These are phyloP conservation scores for Acomys russatus DNA, from an alignment of 2,797 vertebrate species.

Conservation along the genomic window DNA sequence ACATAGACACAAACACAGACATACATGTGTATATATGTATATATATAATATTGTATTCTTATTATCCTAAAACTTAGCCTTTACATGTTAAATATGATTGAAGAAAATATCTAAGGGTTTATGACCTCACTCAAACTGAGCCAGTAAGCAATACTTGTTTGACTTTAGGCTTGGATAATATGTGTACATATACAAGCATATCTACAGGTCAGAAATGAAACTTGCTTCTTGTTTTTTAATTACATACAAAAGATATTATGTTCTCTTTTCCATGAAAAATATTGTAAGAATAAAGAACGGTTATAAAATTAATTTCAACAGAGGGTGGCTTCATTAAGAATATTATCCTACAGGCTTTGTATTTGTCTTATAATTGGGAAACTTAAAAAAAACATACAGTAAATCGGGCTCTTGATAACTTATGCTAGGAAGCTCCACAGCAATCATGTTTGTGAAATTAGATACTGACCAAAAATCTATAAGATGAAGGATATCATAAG, in stretches of 20 bases:
- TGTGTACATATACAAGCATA: not conserved
- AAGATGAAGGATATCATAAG: not conserved
- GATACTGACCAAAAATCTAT: not conserved
- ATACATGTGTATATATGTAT: too few species aligned
- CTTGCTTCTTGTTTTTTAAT: not conserved
- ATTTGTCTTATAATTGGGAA: slow-evolving; percentile 36
- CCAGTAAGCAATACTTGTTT: not conserved
- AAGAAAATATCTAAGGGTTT: slow-evolving; percentile 8
- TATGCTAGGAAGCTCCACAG: not conserved
- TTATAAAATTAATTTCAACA: not conserved
- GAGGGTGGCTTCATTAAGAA: not conserved
- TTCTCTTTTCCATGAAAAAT: not conserved
- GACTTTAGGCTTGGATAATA: not conserved
- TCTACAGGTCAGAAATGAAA: not conserved
- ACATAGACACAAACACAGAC: too few species aligned
- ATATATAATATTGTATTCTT: not conserved
- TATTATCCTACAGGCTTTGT: not conserved
- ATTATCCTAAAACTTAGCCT: not conserved
- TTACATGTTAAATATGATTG: slow-evolving; percentile 27
- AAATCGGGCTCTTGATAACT: not conserved
- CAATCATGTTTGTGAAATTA: not conserved
- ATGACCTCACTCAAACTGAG: slow-evolving; percentile 30
- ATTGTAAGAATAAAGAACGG: slow-evolving; percentile 1
- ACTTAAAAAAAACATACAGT: not conserved
- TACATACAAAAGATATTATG: not conserved